Evolutionary conservation across 2,888 invertebrate genomes (phyloP), one percentile per base, ranked within the genome.

Genomic region (Drosophila paranaensis): DNA sequence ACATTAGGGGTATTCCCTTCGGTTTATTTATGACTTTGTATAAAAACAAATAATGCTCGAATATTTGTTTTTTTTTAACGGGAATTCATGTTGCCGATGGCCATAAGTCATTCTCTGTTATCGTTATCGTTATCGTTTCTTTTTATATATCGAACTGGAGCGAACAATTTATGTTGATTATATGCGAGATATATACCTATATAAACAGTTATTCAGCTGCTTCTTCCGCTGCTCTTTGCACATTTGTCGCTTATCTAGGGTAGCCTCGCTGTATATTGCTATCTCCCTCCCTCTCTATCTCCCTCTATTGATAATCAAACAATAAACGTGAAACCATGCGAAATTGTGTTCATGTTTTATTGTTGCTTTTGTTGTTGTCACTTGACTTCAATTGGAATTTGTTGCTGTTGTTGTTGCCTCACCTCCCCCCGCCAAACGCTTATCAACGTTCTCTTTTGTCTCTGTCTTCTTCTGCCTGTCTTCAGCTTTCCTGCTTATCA

Each of bases 221-320:
- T 3, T 25, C 20, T 35, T 43, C 58, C 37, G 16, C 66, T 45
- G 16, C 66, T 58, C 54, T 57, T 66, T 74, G 27, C 30, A 71
- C 48, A 50, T 45, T 40, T 58, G 39, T 10, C n/a, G 40, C 67
- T 73, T 73, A 67, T 73, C 72, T 66, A 50, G 50, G 20, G n/a
- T 20, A 42, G 3, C n/a, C 39, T 42, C 43, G 25, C 56, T 33
- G 2, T 57, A 25, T 45, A 40, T 39, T 33, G 25, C 39, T 25
- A 25, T 74, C 51, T 58, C 56, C 16, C 39, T 20, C 50, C 2
- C 16, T 20, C 20, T 2, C 20, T 20, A 20, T 20, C 20, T 20
- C 20, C 2, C 20, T 74, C 76, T 71, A 79, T 82, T 84, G 85
- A 82, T 88, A 82, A 88, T 88, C 85, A 82, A 77, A 77, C 80